Evolutionary conservation across 1,140 invertebrate genomes (phyloP), one percentile per base, ranked within the genome.

Genomic region (Galleria mellonella): DNA sequence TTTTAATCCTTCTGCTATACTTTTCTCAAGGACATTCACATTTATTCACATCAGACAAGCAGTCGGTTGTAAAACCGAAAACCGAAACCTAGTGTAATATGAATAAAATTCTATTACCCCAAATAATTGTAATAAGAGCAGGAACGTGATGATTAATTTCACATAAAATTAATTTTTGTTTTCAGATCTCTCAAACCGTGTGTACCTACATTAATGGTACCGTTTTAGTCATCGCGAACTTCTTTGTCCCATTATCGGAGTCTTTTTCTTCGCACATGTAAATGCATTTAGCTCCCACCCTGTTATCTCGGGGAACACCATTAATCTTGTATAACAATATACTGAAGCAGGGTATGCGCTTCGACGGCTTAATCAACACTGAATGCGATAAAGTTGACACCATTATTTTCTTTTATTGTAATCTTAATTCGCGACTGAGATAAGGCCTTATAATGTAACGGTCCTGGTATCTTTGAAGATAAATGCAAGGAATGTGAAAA

Each of bases 311-410:
- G 36, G 32, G 69, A 68, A 78, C 77, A 82, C 76, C 71, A 82
- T 82, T 82, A 81, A 84, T 82, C 76, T 81, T 82, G 74, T 84
- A 82, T 79, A 82, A 81, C 77, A 82, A 79, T 82, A 70, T 72
- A 67, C 63, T 43, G 57, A 48, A 64, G 51, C 59, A 65, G 61
- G 62, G 67, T 65, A 58, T 57, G 53, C 51, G 62, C 68, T 57
- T 58, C 70, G 67, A 76, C 62, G 63, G 51, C 77, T 84, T 81
- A 81, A 84, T 84, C 73, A 81, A 76, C 54, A 9, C 43, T 44
- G 47, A 46, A 50, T 55, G 51, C 65, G 58, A 65, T 70, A 65
- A 23, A 23, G 17, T 23, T 23, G 17, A 23, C 17, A 23, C 17
- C 17, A 23, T 23, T 23, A 23, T 23, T 23, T 23, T 23, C 17